Percentiles rank a stretch among this genome's conserved stretches.
phyloP scores from a whole-genome alignment of 2,888 invertebrate species.

The Ornithoptera priamus region DNA sequence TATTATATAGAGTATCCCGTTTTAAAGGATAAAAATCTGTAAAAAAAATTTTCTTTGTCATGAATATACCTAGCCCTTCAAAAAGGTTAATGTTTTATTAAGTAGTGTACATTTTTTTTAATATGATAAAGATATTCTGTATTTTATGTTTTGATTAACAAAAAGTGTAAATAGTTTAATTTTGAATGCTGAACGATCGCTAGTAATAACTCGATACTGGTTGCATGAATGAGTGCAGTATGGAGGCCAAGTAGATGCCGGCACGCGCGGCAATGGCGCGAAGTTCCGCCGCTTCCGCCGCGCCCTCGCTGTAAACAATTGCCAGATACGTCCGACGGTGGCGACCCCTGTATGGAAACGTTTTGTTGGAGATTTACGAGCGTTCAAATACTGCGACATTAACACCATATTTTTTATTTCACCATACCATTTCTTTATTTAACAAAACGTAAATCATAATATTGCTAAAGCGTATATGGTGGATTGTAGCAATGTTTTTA shows the following conservation, averaged over 20 bases:
- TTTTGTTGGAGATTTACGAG: slow-evolving; percentile 14
- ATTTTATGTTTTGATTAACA: background rate
- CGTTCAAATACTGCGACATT: background rate
- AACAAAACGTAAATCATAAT: too few relatives aligned
- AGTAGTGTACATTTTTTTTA: too few relatives aligned
- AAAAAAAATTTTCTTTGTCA: too few relatives aligned
- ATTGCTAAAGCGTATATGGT: too few relatives aligned
- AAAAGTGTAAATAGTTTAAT: background rate
- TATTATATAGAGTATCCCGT: too few relatives aligned
- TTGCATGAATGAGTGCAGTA: slow-evolving; percentile 59
- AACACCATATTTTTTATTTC: background rate
- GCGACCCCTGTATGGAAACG: slow-evolving; percentile 19
- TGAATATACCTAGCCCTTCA: too few relatives aligned
- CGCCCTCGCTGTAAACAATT: slow-evolving; percentile 70
- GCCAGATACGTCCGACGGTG: slow-evolving; percentile 49
- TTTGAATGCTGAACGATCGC: background rate
- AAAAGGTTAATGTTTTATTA: too few relatives aligned
- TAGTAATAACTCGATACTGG: slow-evolving; percentile 35
- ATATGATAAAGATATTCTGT: too few relatives aligned
- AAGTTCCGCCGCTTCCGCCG: slow-evolving; percentile 72
- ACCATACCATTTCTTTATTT: background rate
- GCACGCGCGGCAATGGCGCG: slow-evolving; percentile 70
- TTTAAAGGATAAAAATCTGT: too few relatives aligned
- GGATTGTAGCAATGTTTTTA: too few relatives aligned
- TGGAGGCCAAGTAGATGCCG: slow-evolving; percentile 56